phyloP scores from a whole-genome alignment of 2,888 invertebrate species.

The Cantharis nigra region DNA sequence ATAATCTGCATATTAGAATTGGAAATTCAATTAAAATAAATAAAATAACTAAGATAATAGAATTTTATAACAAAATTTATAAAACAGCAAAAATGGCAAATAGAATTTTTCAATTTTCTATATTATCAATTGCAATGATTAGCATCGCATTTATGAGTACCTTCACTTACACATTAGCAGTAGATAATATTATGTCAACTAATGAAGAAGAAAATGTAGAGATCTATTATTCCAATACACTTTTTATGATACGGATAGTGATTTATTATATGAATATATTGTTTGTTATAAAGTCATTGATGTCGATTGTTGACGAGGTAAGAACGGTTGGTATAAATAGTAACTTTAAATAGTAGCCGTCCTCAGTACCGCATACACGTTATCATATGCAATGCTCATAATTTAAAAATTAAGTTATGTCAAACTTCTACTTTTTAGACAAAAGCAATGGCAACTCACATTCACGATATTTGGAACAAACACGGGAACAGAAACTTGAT shows the following conservation, averaged over 20 bases:
- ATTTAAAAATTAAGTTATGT: too few species aligned
- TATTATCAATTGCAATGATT: neutral
- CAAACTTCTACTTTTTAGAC: conserved; percentile 21
- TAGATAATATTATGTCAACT: neutral
- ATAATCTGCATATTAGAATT: too few species aligned
- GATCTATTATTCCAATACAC: neutral
- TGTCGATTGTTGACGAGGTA: neutral
- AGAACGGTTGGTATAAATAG: neutral
- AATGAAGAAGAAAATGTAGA: neutral
- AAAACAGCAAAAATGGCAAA: neutral
- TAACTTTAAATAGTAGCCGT: too few species aligned
- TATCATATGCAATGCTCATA: too few species aligned
- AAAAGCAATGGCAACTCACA: conserved; percentile 29
- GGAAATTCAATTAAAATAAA: neutral
- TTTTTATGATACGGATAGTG: neutral
- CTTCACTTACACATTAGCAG: neutral
- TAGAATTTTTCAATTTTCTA: neutral
- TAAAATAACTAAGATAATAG: neutral
- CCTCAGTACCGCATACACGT: too few species aligned
- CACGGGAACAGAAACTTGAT: conserved; percentile 31
- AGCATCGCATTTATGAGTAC: neutral
- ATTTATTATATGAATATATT: neutral
- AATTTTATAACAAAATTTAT: neutral
- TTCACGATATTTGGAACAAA: conserved; percentile 37
- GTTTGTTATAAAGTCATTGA: neutral